Percentiles rank a stretch among this genome's conserved stretches.
Evolutionary conservation across 2,888 invertebrate genomes (phyloP).

Genomic region (Chymomyza caudatula): DNA sequence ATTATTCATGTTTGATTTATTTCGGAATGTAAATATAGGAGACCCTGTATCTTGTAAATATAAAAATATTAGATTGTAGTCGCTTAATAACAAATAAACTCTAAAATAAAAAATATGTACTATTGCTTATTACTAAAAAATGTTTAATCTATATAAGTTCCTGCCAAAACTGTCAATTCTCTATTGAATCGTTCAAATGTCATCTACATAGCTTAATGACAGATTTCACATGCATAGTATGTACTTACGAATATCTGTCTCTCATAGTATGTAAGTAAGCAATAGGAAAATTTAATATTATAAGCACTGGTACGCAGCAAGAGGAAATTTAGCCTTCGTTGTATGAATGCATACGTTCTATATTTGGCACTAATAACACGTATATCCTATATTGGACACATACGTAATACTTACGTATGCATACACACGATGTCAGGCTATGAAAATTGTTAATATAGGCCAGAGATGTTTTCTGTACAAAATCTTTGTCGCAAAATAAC

Average conservation of each 20-base stretch:
- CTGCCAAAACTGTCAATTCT: too few relatives aligned
- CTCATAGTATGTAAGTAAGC: background rate
- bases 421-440: too few relatives aligned
- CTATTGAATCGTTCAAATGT: background rate
- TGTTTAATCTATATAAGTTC: background rate
- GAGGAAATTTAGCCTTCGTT: background rate
- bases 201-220: background rate
- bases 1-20: background rate
- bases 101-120: slow-evolving; percentile 10
- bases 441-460: too few relatives aligned
- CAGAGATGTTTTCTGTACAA: too few relatives aligned
- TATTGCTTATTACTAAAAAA: background rate
- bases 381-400: background rate
- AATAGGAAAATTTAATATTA: background rate
- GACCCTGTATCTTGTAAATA: slow-evolving; percentile 48
- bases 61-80: slow-evolving; percentile 43
- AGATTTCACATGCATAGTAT: background rate
- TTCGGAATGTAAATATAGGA: background rate
- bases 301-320: background rate
- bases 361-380: slow-evolving; percentile 13
- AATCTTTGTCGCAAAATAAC: too few relatives aligned
- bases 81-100: slow-evolving; percentile 48
- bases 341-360: slow-evolving; percentile 3
- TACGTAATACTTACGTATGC: too few relatives aligned
- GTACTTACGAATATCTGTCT: background rate